Percentiles rank a stretch among this genome's conserved stretches.
phyloP scores from a whole-genome alignment of 1,140 invertebrate species.

The Meloidogyne exigua region DNA sequence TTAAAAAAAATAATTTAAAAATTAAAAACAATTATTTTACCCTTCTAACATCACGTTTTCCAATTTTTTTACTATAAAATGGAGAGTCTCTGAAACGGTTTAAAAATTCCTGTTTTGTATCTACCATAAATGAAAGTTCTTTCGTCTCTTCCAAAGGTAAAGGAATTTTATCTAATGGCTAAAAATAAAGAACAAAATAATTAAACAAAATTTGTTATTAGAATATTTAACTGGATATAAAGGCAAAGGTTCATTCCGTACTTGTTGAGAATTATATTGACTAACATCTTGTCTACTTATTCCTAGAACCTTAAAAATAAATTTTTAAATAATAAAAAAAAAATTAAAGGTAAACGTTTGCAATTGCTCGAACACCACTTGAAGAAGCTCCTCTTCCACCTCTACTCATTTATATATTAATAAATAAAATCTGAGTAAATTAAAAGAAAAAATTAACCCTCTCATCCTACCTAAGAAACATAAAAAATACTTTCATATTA shows the following conservation, averaged over 20 bases:
- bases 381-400: constrained; percentile 12
- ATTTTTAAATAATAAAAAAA: background rate
- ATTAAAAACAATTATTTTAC: background rate
- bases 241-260: constrained; percentile 27
- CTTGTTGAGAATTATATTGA: constrained; percentile 23
- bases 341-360: constrained; percentile 14
- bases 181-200: background rate
- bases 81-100: constrained; percentile 34
- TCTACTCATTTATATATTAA: constrained; percentile 28
- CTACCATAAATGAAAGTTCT: constrained; percentile 33
- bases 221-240: constrained; percentile 38
- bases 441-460: no score
- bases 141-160: constrained; percentile 29
- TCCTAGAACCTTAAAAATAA: constrained; percentile 15
- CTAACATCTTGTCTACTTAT: constrained; percentile 28
- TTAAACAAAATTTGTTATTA: background rate
- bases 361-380: constrained; percentile 31
- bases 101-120: constrained; percentile 32
- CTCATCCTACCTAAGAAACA: no score
- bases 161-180: constrained; percentile 24
- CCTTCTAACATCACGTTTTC: constrained; percentile 34
- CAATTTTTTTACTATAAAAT: constrained; percentile 23
- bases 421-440: no score
- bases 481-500: no score
- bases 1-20: background rate